Evolutionary conservation across 2,797 vertebrate genomes (phyloP).

Genomic region (Onychomys torridus): DNA sequence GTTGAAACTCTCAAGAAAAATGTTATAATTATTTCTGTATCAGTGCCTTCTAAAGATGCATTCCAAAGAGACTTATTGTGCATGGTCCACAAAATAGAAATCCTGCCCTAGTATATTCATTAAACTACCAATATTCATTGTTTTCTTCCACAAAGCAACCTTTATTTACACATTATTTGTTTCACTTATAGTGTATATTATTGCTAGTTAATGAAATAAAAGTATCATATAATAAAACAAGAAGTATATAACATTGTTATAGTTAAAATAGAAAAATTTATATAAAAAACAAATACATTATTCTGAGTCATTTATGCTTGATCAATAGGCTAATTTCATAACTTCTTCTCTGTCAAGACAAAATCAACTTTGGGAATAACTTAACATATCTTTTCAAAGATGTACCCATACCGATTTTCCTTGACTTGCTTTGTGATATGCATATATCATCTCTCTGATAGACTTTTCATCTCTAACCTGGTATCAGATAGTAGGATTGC

Average conservation of each 20-base stretch:
- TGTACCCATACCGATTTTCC: fast-evolving
- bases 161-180: background rate
- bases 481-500: background rate
- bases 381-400: background rate
- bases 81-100: background rate
- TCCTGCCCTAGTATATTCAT: background rate
- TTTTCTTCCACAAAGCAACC: background rate
- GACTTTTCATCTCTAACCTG: background rate
- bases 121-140: background rate
- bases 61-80: background rate
- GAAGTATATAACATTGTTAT: background rate
- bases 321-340: background rate
- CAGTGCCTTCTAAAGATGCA: background rate
- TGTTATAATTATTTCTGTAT: background rate
- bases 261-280: background rate
- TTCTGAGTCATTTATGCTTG: background rate
- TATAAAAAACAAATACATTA: background rate
- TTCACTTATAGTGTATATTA: background rate
- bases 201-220: background rate
- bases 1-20: background rate
- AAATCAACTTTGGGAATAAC: background rate
- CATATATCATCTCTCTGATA: background rate
- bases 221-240: background rate
- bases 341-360: background rate
- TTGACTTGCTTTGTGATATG: background rate